phyloP scores from a whole-genome alignment of 2,797 vertebrate species.

The Siniperca obscura region DNA sequence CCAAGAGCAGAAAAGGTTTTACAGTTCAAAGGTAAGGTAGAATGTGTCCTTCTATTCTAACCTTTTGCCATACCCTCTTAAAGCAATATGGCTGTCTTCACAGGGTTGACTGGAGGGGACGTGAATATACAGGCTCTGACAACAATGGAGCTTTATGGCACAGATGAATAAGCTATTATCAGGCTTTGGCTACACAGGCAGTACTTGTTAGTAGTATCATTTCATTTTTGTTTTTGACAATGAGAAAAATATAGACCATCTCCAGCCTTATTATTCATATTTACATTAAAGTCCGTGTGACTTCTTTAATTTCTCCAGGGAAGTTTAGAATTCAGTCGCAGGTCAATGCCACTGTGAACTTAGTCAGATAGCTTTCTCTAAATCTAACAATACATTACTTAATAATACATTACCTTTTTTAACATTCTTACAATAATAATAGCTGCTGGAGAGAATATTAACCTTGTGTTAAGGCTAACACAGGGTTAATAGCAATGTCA shows the following conservation, averaged over 20 bases:
- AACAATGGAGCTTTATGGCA: not conserved
- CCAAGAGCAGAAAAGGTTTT: conserved; percentile 47
- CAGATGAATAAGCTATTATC: not conserved
- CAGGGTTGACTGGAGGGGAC: conserved; percentile 63
- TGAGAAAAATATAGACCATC: too few species aligned
- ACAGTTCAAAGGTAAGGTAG: conserved; percentile 62
- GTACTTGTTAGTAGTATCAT: not conserved
- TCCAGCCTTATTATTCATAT: not conserved
- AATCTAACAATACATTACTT: not conserved
- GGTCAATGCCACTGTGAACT: conserved; percentile 34
- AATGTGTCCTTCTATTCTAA: conserved; percentile 71
- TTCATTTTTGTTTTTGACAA: conserved; percentile 6
- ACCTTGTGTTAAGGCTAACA: not conserved
- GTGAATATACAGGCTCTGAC: conserved; percentile 68
- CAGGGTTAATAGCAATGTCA: not conserved
- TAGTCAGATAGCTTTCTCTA: not conserved
- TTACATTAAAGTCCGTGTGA: conserved; percentile 22
- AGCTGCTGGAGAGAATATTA: not conserved
- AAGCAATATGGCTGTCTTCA: conserved; percentile 69
- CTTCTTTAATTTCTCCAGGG: conserved; percentile 66
- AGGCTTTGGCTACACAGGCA: not conserved
- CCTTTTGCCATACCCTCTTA: conserved; percentile 69
- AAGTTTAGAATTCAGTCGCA: conserved; percentile 54
- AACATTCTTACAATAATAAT: not conserved
- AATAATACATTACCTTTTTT: not conserved